Evolutionary conservation across 2,888 invertebrate species (phyloP).

Genomic region (Linnaemya tessellans): DNA sequence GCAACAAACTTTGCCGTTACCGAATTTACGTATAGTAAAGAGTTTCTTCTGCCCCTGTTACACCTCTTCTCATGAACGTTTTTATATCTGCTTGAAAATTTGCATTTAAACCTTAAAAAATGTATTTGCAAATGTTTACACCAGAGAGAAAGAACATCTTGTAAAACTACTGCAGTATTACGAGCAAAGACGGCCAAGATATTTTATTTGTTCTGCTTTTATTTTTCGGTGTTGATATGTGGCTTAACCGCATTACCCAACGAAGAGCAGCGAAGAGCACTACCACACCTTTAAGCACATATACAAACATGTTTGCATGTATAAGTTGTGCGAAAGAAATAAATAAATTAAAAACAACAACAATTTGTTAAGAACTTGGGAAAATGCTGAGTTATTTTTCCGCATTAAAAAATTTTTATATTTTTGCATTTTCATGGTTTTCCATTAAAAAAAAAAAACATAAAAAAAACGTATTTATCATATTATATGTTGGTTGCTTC

Average conservation of each 20-base stretch:
- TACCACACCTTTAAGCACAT: conserved; percentile 37
- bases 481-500: neutral
- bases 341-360: conserved; percentile 2
- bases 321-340: neutral
- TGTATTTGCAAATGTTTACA: conserved; percentile 40
- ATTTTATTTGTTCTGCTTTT: conserved; percentile 23
- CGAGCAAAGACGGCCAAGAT: conserved; percentile 44
- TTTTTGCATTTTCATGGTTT: conserved; percentile 19
- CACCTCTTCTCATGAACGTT: neutral
- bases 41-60: neutral
- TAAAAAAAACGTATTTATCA: conserved; percentile 14
- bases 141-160: conserved; percentile 39
- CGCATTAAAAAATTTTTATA: conserved; percentile 38
- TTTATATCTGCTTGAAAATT: conserved; percentile 15
- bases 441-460: neutral
- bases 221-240: conserved; percentile 56
- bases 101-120: conserved; percentile 50
- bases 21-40: neutral
- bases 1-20: neutral
- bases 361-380: conserved; percentile 37
- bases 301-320: neutral
- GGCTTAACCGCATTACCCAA: conserved; percentile 62
- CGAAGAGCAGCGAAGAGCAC: conserved; percentile 14
- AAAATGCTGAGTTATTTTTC: conserved; percentile 50
- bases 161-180: conserved; percentile 65